Conservation (phyloP, 2,113 vertebrate genomes). For the Phainopepla nitens region DNA sequence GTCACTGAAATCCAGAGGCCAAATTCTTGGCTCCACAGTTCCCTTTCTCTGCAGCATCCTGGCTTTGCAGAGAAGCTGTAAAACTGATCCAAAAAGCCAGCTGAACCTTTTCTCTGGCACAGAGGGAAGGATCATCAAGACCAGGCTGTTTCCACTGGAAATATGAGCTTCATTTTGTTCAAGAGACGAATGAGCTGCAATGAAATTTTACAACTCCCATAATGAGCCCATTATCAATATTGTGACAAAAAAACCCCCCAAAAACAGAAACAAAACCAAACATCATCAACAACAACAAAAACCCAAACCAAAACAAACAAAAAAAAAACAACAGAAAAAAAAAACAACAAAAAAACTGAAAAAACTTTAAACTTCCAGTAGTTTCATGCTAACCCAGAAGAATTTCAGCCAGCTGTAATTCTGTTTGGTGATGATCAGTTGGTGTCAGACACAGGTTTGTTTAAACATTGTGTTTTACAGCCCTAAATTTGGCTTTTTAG, state of each 20-base stretch:
- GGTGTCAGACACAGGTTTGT: constrained; percentile 13
- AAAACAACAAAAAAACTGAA: neutral
- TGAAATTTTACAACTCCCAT: constrained; percentile 48
- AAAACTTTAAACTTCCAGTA: constrained; percentile 14
- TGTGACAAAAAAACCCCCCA: neutral
- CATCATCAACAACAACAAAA: no score
- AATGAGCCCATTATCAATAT: constrained; percentile 15
- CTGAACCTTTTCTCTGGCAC: constrained; percentile 47
- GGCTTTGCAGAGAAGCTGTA: neutral
- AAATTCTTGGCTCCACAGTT: constrained; percentile 7
- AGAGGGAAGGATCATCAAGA: neutral
- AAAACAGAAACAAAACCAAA: neutral
- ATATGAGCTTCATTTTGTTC: constrained; percentile 38
- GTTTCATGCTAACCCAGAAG: neutral
- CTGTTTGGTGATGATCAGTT: neutral
- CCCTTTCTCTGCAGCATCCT: neutral
- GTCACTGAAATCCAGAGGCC: constrained; percentile 24
- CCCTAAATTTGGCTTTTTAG: neutral
- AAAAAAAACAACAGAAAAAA: neutral
- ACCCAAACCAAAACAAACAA: no score
- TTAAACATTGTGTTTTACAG: constrained; percentile 9
- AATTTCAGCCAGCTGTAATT: neutral
- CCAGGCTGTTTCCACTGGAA: constrained; percentile 55
- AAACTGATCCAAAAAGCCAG: constrained; percentile 38
- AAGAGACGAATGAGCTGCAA: constrained; percentile 25